Percentiles rank a stretch among this genome's conserved stretches.
Conservation (phyloP, 2,113 vertebrate genomes). For the Spheniscus mendiculus region DNA sequence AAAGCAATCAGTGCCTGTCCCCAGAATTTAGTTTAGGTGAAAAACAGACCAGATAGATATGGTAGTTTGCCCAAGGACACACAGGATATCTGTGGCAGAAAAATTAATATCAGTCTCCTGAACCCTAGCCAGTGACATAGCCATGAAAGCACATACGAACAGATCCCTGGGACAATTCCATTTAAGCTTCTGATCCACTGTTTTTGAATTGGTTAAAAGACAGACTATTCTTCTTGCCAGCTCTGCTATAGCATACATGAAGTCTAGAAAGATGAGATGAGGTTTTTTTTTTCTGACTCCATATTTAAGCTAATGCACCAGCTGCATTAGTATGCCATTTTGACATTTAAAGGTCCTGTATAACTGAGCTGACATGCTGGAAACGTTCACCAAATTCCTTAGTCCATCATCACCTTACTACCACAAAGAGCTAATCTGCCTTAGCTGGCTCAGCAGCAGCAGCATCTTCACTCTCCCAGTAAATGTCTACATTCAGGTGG, state of each 20-base stretch:
- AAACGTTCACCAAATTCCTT: neutral
- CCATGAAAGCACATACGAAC: neutral
- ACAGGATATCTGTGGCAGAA: neutral
- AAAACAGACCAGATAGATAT: neutral
- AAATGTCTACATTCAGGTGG: no score
- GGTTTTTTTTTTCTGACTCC: neutral
- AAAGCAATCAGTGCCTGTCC: neutral
- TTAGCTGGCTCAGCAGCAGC: neutral
- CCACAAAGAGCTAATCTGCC: neutral
- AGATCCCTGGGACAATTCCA: neutral
- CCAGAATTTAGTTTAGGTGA: neutral
- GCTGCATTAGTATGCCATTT: neutral
- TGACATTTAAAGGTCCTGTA: neutral
- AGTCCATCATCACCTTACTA: neutral
- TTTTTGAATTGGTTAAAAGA: neutral
- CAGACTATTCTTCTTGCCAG: neutral
- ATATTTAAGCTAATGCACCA: neutral
- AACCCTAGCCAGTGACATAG: neutral
- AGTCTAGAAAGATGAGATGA: neutral
- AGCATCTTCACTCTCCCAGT: neutral
- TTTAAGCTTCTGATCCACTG: neutral
- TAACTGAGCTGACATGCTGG: neutral
- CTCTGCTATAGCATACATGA: neutral
- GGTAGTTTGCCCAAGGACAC: neutral
- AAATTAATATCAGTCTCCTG: neutral